Percentiles rank a stretch among this genome's conserved stretches.
These are phyloP conservation scores for Ericerus pela DNA, from an alignment of 1,140 invertebrate species.

Conservation along the genomic window DNA sequence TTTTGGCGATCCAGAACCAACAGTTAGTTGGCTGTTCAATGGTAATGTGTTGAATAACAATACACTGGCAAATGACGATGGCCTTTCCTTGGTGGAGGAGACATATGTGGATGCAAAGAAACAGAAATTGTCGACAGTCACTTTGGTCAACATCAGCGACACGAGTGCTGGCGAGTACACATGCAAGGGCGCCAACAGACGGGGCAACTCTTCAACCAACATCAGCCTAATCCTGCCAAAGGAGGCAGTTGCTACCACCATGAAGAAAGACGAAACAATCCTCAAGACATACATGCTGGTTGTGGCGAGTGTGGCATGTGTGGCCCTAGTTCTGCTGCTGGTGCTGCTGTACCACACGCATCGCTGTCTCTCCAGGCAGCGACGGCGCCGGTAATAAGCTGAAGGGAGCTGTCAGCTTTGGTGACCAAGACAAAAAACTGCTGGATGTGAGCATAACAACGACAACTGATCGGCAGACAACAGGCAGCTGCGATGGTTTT, in stretches of 20 bases:
- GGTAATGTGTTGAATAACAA: constrained; percentile 31
- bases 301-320: constrained; percentile 37
- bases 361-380: constrained; percentile 31
- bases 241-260: constrained; percentile 44
- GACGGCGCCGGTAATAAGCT: constrained; percentile 45
- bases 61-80: constrained; percentile 30
- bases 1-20: constrained; percentile 64
- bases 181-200: constrained; percentile 57
- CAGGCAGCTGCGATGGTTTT: constrained; percentile 29
- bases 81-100: constrained; percentile 32
- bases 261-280: constrained; percentile 43
- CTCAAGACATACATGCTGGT: constrained; percentile 40
- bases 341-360: background rate
- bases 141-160: constrained; percentile 54
- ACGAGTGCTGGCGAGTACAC: constrained; percentile 64
- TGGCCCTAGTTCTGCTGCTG: too few relatives aligned
- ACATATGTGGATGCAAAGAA: constrained; percentile 29
- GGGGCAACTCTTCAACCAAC: constrained; percentile 50
- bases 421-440: constrained; percentile 68
- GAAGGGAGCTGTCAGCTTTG: constrained; percentile 58
- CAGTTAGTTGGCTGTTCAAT: constrained; percentile 67
- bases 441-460: constrained; percentile 60
- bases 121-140: constrained; percentile 48
- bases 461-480: constrained; percentile 46
- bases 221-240: constrained; percentile 54